Evolutionary conservation across 1,140 invertebrate genomes (phyloP).

Genomic region (Sycophila sp.): DNA sequence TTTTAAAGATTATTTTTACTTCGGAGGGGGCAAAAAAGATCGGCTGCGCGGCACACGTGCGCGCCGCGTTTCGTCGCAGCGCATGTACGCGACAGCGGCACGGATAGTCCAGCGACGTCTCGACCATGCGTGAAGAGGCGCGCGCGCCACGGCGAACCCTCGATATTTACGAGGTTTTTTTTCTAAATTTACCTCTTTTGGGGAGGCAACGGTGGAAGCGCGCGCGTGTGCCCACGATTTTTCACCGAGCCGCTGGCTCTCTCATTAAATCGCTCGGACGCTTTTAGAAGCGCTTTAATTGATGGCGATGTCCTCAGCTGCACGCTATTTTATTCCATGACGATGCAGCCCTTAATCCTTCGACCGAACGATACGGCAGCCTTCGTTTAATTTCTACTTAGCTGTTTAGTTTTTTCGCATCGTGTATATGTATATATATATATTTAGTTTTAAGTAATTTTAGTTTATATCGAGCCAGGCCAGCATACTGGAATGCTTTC

Average conservation of each 20-base stretch:
- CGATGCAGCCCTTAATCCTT: too few relatives aligned
- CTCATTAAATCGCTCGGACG: slow-evolving; percentile 16
- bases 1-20: slow-evolving; percentile 69
- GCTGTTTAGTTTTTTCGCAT: too few relatives aligned
- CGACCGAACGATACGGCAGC: too few relatives aligned
- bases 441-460: too few relatives aligned
- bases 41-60: slow-evolving; percentile 60
- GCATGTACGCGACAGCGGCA: slow-evolving; percentile 44
- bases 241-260: background rate
- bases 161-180: slow-evolving; percentile 37
- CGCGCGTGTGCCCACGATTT: background rate
- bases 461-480: too few relatives aligned
- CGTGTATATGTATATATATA: too few relatives aligned
- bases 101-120: slow-evolving; percentile 27
- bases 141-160: slow-evolving; percentile 33
- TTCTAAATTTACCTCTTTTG: slow-evolving; percentile 38
- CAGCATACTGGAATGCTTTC: background rate
- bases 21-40: slow-evolving; percentile 64
- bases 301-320: too few relatives aligned
- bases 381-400: too few relatives aligned
- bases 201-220: too few relatives aligned
- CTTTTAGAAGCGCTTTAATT: background rate
- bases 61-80: slow-evolving; percentile 42
- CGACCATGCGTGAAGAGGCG: slow-evolving; percentile 31
- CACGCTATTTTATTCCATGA: too few relatives aligned